These are phyloP conservation scores for Thysanoteuthis rhombus DNA, from an alignment of 2,888 invertebrate genomes.

Conservation along the genomic window DNA sequence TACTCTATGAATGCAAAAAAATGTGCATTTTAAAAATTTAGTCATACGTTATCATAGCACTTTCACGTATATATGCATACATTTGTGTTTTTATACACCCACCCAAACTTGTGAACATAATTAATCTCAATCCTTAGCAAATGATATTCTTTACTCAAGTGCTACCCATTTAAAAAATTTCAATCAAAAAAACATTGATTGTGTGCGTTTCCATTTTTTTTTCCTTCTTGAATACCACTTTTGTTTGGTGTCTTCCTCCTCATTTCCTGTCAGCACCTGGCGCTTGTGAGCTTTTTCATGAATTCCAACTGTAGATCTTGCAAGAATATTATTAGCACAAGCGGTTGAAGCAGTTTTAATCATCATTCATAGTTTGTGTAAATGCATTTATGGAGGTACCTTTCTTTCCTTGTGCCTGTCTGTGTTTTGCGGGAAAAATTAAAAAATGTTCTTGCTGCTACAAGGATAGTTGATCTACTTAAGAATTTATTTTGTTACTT, in stretches of 20 bases:
- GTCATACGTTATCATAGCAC: too few species aligned
- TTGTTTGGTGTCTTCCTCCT: not conserved
- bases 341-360: not conserved
- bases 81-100: too few species aligned
- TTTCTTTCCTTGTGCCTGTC: too few species aligned
- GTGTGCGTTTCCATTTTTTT: not conserved
- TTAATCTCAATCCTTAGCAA: not conserved
- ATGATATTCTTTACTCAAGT: not conserved
- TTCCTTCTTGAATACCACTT: not conserved
- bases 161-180: not conserved
- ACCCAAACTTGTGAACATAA: too few species aligned
- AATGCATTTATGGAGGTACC: too few species aligned
- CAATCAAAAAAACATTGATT: not conserved
- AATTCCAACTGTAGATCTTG: not conserved
- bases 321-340: not conserved
- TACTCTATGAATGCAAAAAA: too few species aligned
- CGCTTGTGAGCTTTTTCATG: not conserved
- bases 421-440: not conserved
- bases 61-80: too few species aligned
- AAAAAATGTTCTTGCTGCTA: not conserved
- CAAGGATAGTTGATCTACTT: not conserved
- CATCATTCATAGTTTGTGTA: not conserved
- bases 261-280: not conserved
- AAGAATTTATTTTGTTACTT: not conserved
- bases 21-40: too few species aligned